A percentile compares a stretch with the other conserved stretches of the same genome.
Conservation (phyloP, 2,113 vertebrate genomes). For the Callipepla squamata region DNA sequence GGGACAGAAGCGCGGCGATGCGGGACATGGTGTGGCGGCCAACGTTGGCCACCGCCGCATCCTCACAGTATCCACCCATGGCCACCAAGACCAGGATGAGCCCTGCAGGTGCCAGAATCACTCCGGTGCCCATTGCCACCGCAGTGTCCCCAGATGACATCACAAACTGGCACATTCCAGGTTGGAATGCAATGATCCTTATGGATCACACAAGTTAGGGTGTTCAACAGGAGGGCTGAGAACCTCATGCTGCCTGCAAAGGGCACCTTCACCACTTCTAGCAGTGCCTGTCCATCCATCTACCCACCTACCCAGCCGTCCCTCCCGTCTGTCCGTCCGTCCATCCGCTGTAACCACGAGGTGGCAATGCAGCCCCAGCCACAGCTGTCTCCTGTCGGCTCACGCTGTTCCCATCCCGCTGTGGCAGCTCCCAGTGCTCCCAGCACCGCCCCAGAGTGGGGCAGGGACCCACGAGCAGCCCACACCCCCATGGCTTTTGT, state of each 20-base stretch:
- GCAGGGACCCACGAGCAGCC: too few relatives aligned
- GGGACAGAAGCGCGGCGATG: slow-evolving; percentile 66
- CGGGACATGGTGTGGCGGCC: slow-evolving; percentile 71
- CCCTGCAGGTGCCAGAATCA: fast-evolving
- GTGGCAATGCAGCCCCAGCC: not conserved
- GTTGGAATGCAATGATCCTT: not conserved
- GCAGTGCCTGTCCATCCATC: fast-evolving
- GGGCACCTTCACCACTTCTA: not conserved
- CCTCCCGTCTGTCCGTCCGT: too few relatives aligned
- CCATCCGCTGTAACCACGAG: not conserved
- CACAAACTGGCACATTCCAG: fast-evolving
- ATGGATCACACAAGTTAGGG: not conserved
- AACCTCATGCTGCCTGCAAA: fast-evolving
- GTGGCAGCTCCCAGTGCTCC: not conserved
- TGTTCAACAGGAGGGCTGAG: not conserved
- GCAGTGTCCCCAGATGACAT: not conserved
- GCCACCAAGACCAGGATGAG: not conserved
- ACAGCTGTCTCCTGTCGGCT: not conserved
- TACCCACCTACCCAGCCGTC: not conserved
- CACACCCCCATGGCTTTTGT: fast-evolving
- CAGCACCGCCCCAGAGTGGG: fast-evolving
- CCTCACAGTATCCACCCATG: fast-evolving
- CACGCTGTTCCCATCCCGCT: not conserved
- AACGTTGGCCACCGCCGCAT: slow-evolving; percentile 42
- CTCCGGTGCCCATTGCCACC: fast-evolving